phyloP scores from a whole-genome alignment of 2,113 vertebrate species.

The Callipepla squamata region DNA sequence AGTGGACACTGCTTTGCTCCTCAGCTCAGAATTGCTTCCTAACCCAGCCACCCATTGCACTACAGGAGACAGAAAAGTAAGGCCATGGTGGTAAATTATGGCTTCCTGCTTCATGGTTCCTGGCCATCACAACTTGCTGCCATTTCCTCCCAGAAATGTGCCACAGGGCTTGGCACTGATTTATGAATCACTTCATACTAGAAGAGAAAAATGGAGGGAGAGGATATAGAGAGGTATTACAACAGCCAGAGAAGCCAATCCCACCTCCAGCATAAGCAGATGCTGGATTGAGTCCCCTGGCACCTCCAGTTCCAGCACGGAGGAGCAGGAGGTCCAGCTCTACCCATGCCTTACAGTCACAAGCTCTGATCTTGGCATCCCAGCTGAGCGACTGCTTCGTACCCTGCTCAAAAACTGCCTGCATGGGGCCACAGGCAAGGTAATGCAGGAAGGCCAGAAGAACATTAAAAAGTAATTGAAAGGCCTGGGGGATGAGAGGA shows the following conservation, averaged over 20 bases:
- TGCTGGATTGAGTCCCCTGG: background rate
- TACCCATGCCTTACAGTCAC: background rate
- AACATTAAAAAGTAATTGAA: constrained; percentile 54
- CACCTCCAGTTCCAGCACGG: background rate
- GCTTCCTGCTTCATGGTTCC: background rate
- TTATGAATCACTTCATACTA: background rate
- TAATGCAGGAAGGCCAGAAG: constrained; percentile 19
- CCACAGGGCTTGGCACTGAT: background rate
- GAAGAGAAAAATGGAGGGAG: background rate
- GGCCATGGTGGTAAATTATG: background rate
- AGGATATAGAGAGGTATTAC: background rate
- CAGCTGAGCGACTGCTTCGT: background rate
- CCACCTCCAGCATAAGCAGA: background rate
- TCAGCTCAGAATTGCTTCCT: background rate
- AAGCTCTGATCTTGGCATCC: background rate
- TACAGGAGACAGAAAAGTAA: background rate
- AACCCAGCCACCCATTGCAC: background rate
- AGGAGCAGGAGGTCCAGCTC: background rate
- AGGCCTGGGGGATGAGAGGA: constrained; percentile 10
- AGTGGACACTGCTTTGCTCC: background rate
- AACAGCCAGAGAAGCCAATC: background rate
- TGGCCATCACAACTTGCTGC: background rate
- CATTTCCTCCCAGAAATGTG: background rate
- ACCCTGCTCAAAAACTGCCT: background rate
- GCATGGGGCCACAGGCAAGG: constrained; percentile 36